Evolutionary conservation across 2,113 vertebrate genomes (phyloP).

Genomic region (Tauraco erythrolophus): DNA sequence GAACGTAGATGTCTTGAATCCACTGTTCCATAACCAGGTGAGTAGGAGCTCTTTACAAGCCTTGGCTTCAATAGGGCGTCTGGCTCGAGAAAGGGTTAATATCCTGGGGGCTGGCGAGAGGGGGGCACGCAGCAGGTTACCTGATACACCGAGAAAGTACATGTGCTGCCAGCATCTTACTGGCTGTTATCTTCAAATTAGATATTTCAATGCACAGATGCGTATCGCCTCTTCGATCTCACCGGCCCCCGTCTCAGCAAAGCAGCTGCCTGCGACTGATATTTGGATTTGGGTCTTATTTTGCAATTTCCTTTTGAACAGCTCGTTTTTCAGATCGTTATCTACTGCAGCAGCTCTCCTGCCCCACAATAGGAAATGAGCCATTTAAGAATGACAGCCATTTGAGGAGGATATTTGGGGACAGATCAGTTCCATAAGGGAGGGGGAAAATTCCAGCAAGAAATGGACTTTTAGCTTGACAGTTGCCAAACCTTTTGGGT

Average conservation of each 20-base stretch:
- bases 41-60: background rate
- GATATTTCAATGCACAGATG: background rate
- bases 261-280: background rate
- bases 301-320: conserved; percentile 54
- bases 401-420: conserved; percentile 2
- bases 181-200: background rate
- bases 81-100: background rate
- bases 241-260: background rate
- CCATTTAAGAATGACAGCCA: background rate
- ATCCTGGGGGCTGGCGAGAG: background rate
- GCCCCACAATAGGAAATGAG: conserved; percentile 28
- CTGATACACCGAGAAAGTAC: background rate
- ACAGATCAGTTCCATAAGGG: background rate
- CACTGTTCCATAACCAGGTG: fast-evolving
- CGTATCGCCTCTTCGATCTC: background rate
- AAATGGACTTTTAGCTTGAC: background rate
- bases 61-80: background rate
- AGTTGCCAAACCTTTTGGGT: background rate
- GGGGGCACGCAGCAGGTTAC: background rate
- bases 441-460: background rate
- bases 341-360: conserved; percentile 25
- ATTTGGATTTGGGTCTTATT: conserved; percentile 18
- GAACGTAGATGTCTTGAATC: fast-evolving
- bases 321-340: conserved; percentile 53
- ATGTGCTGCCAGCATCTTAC: background rate